Evolutionary conservation across 2,888 invertebrate species (phyloP).

Genomic region (Strigamia transsilvanica): DNA sequence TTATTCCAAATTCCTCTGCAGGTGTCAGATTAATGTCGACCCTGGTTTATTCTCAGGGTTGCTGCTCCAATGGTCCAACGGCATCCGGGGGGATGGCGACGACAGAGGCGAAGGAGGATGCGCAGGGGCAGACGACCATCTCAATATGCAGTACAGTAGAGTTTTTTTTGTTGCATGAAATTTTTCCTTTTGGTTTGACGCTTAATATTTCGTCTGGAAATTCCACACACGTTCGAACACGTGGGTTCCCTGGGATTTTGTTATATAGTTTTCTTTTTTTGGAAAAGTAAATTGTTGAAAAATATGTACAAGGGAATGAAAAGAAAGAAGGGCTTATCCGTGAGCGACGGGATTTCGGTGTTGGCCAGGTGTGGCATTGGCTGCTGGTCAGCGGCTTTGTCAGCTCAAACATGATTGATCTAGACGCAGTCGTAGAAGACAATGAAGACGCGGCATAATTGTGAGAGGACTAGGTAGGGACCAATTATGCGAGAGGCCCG

Average conservation of each 20-base stretch:
- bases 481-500: constrained; percentile 13
- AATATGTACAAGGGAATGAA: constrained; percentile 13
- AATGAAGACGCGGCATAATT: constrained; percentile 20
- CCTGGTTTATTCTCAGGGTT: constrained; percentile 51
- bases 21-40: constrained; percentile 52
- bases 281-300: not conserved
- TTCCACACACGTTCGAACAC: not conserved
- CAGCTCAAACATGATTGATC: constrained; percentile 50
- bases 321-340: constrained; percentile 20
- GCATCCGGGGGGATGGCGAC: constrained; percentile 12
- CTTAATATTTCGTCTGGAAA: not conserved
- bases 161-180: constrained; percentile 13
- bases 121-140: constrained; percentile 32
- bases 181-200: not conserved
- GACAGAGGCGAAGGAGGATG: constrained; percentile 17
- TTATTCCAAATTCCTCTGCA: constrained; percentile 46
- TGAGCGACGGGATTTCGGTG: constrained; percentile 5
- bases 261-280: not conserved
- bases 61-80: constrained; percentile 48
- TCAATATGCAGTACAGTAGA: constrained; percentile 13
- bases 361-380: constrained; percentile 18
- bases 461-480: constrained; percentile 15
- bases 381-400: constrained; percentile 48
- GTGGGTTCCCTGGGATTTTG: not conserved
- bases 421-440: constrained; percentile 1